Base-by-base conservation (phyloP, 2,113 vertebrate species). In the Ciconia maguari region DNA sequence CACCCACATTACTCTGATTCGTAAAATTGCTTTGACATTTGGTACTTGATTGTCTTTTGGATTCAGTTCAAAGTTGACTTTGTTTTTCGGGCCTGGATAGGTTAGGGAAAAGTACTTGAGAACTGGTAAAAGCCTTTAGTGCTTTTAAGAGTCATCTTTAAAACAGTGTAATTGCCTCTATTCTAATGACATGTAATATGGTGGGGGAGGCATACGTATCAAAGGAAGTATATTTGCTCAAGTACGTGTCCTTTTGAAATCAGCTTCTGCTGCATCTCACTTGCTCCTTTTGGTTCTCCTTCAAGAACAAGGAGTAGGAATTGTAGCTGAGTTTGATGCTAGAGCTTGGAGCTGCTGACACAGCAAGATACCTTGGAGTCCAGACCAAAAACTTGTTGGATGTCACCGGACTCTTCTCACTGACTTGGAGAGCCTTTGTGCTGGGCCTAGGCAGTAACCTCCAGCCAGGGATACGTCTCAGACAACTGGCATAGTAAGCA, bases 41-140 rank as follows among this genome's bases (percentile, higher is more conserved):
- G 78, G 32, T 76, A 20, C 51, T 87, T 96, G 94, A 94, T 97
- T 96, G 68, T 81, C 41, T 89, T 95, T 93, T 95, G 94, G 83
- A 94, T 79, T 80, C 11, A 66, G 2, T 90, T 95, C 87, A 91
- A 95, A 95, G 78, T 21, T 82, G 77, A 14, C 61, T 75, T 92
- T 68, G 38, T 89, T 96, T 96, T 83, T 89, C 72, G 93, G 83
- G 64, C 65, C 32, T 74, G 24, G 61, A 44, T 91, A 49, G 83
- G 49, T 72, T 69, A n/a, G 49, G 69, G 61, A 61, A n/a, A 51
- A 74, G 36, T 72, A 27, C 76, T 93, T 91, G 79, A 96, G 79
- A 94, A 36, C 25, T 36, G 57, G 61, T 89, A 74, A 75, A 85
- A 86, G 48, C 38, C 38, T 79, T 58, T 22, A 85, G 48, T 84